Conservation (phyloP, 1,140 invertebrate species). For the Drosophila aff. region DNA sequence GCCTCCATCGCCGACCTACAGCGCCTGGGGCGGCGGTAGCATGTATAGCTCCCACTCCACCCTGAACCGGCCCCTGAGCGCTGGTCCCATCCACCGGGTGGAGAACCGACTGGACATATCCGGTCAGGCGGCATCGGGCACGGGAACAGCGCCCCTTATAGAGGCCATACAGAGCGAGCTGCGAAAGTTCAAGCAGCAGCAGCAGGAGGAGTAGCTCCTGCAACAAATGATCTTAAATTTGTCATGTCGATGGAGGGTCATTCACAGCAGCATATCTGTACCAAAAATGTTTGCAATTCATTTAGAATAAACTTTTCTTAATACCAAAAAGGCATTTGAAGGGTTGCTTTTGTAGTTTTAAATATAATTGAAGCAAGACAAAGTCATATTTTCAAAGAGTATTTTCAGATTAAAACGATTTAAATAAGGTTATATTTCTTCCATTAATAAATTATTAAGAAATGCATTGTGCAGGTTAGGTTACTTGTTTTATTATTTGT, state of each 20-base stretch:
- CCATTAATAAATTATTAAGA: neutral
- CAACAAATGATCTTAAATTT: neutral
- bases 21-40: slow-evolving; percentile 80
- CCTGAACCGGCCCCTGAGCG: slow-evolving; percentile 86
- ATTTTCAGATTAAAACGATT: neutral
- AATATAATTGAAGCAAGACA: too few relatives aligned
- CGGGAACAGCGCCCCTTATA: slow-evolving; percentile 87
- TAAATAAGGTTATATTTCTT: neutral
- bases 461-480: slow-evolving; percentile 2
- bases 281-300: slow-evolving; percentile 39
- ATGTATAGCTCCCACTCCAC: slow-evolving; percentile 76
- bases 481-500: slow-evolving; percentile 30
- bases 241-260: slow-evolving; percentile 16
- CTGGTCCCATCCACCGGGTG: slow-evolving; percentile 87
- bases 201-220: slow-evolving; percentile 54
- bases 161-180: slow-evolving; percentile 88
- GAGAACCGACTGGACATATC: slow-evolving; percentile 79
- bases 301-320: slow-evolving; percentile 51
- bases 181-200: slow-evolving; percentile 85
- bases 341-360: neutral
- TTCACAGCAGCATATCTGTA: slow-evolving; percentile 11
- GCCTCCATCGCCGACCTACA: slow-evolving; percentile 76
- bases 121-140: slow-evolving; percentile 58
- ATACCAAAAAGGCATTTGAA: neutral
- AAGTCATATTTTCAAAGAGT: neutral